phyloP scores from a whole-genome alignment of 2,113 vertebrate genomes.

The Heterotilapia buettikoferi region DNA sequence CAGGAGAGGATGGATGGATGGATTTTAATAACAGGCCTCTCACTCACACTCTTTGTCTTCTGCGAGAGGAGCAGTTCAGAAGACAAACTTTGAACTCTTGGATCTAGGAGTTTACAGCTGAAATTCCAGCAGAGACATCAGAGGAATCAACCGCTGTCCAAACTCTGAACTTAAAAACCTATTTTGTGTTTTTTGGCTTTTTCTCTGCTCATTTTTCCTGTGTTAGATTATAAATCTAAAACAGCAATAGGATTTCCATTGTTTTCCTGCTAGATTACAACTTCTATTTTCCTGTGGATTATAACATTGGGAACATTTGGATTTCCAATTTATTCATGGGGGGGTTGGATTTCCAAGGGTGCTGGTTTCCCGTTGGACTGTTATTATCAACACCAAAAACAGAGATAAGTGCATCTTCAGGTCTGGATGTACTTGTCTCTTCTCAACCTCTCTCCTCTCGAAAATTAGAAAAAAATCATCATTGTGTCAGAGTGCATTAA shows the following conservation, averaged over 20 bases:
- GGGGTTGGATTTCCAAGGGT: no score
- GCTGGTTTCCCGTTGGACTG: neutral
- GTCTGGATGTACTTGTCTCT: neutral
- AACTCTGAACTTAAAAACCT: neutral
- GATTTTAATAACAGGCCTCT: neutral
- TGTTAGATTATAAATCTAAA: neutral
- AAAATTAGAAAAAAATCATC: neutral
- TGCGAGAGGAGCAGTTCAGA: neutral
- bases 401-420: neutral
- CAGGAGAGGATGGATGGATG: neutral
- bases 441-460: neutral
- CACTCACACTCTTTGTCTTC: neutral
- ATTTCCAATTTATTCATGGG: no score
- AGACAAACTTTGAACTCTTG: neutral
- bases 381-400: neutral
- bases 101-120: neutral
- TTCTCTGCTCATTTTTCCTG: neutral
- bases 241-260: neutral
- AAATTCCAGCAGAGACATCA: neutral
- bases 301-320: no score
- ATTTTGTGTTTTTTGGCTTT: neutral
- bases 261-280: neutral
- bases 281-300: neutral
- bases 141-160: accelerated
- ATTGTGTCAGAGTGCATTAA: neutral